Evolutionary conservation across 2,113 vertebrate species (phyloP).

Genomic region (Eurypyga helias): DNA sequence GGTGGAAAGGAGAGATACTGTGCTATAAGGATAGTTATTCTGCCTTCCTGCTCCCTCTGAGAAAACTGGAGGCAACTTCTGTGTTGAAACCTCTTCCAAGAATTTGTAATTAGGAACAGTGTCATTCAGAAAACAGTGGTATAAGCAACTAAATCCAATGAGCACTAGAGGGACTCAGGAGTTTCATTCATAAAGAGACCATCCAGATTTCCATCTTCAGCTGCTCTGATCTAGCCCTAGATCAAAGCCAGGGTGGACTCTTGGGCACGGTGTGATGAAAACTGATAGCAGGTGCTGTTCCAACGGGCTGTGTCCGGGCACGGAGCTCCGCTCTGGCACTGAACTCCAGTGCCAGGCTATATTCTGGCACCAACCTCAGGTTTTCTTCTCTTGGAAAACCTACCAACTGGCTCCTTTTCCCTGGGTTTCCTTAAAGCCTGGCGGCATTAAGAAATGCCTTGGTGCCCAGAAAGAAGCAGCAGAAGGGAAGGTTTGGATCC

Average conservation of each 20-base stretch:
- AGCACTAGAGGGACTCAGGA: background rate
- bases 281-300: background rate
- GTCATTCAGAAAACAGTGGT: background rate
- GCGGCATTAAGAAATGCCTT: background rate
- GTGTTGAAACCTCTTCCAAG: background rate
- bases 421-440: background rate
- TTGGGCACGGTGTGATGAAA: constrained; percentile 2
- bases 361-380: background rate
- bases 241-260: background rate
- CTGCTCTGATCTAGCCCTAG: background rate
- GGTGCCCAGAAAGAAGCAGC: background rate
- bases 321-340: background rate
- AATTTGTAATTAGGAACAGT: constrained; percentile 7
- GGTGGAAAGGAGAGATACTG: background rate
- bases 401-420: background rate
- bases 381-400: background rate
- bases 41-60: background rate
- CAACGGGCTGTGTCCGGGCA: background rate
- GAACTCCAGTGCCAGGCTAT: background rate
- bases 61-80: background rate
- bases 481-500: background rate
- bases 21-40: background rate
- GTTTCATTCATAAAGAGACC: constrained; percentile 43
- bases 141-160: background rate
- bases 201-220: background rate